Base-by-base conservation (phyloP, 2,888 invertebrate genomes). In the Parelbella ahira region DNA sequence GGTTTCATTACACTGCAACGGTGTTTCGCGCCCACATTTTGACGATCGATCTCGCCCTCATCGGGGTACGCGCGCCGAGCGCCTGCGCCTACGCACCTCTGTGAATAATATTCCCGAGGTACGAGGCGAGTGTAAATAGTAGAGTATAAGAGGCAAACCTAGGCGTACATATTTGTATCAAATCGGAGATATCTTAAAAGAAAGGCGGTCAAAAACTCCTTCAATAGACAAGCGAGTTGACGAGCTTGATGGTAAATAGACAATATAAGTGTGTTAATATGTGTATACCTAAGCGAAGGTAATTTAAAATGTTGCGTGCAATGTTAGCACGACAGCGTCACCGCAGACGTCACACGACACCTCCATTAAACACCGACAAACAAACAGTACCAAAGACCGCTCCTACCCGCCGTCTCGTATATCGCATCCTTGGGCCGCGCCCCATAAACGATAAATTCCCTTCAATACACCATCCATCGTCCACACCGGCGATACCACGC, bases 11-110 rank as follows among this genome's bases (percentile, higher is more conserved):
- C 69, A 61, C 66, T 63, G 67, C 64, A 58, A 66, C 68, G 66
- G 58, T 61, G 63, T 57, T 58, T 55, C 50, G 58, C 76, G 72
- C 83, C 82, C 83, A 83, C 83, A 78, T 76, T 48, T 46, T 50
- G 55, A 50, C 68, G 54, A 81, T 81, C 80, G 78, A 82, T 83
- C 76, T 49, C 46, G 74, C 83, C 83, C 81, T 70, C 77, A 82
- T 82, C 65, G 72, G 63, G 57, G 64, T 59, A 64, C 58, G 44
- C 58, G 54, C 53, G 45, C 50, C 19, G 64, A 28, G 68, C 74
- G 73, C 78, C 80, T 64, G 78, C 81, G 79, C 75, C 43, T 38
- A n/a, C n/a, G n/a, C n/a, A n/a, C n/a, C n/a, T 49, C 39, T 49
- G 53, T 55, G 53, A 45, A 45, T 50, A 45, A 25, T 37, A 34